Evolutionary conservation across 2,113 vertebrate genomes (phyloP), one percentile per base, ranked within the genome.

Genomic region (Oryzias curvinotus): DNA sequence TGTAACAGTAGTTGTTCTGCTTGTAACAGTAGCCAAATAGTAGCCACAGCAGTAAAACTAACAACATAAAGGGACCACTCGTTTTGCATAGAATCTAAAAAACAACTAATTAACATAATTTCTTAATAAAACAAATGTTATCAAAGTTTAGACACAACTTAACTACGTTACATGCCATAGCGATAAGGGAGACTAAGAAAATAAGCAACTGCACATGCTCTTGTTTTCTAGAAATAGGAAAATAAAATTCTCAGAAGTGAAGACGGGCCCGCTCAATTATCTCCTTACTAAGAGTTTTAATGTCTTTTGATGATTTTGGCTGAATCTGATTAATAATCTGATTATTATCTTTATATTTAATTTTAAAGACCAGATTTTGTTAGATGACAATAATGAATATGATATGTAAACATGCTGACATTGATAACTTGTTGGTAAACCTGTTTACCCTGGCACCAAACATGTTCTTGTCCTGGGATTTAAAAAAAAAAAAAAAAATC

Each of bases 21-120:
- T 90, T 69, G 80, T 81, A 81, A 82, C 62, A 78, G 80, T 92
- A 92, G 91, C 90, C 85, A 87, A 79, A 80, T 78, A 78, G 87
- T 90, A 91, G 89, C 87, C 71, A 77, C 84, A 82, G 7, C 52
- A 88, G 59, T 89, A 89, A 79, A 83, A 83, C 65, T 73, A 69
- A 83, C 83, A 83, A 59, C 65, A 59, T 80, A 84, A 72, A 75
- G 79, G 80, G 80, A 87, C 67, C 75, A 82, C 41, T 41, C 65
- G 56, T 77, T 65, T 80, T 13, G 36, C 36, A 36, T 36, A 36
- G 36, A 36, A 36, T 36, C 3, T 12, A 36, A 36, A 36, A 36
- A 36, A 36, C 10, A 3, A 36, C 36, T 10, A 36, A 36, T 1
- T 36, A 36, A 36, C 36, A 3, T 36, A 3, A 10, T 36, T 36